Conservation (phyloP, 2,797 vertebrate genomes). For the Eptatretus atami region DNA sequence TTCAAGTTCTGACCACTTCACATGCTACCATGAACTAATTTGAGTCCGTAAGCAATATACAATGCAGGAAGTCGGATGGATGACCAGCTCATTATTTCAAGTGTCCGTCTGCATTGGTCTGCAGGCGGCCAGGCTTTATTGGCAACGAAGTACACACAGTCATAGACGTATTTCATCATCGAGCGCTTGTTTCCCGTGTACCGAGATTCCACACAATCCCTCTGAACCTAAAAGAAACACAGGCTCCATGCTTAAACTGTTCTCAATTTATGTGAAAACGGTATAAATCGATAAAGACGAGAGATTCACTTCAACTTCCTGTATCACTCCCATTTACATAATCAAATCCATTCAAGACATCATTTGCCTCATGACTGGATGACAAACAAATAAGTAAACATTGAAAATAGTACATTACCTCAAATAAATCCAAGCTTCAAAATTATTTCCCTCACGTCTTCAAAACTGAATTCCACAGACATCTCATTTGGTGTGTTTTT, state of each 20-base stretch:
- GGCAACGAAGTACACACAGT: constrained; percentile 77
- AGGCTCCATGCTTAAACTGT: not conserved
- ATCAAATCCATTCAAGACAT: not conserved
- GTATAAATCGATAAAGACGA: too few species aligned
- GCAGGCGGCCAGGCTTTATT: constrained; percentile 30
- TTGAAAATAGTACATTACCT: constrained; percentile 24
- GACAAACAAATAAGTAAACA: not conserved
- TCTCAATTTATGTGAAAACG: not conserved
- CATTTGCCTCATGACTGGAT: not conserved
- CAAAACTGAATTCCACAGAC: constrained; percentile 79
- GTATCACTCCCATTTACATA: too few species aligned
- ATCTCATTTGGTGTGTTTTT: constrained; percentile 92
- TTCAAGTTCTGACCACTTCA: too few species aligned
- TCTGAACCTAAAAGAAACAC: constrained; percentile 34
- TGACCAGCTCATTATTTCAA: too few species aligned
- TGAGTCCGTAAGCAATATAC: too few species aligned
- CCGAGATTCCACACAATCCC: constrained; percentile 52
- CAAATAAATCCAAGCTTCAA: constrained; percentile 54
- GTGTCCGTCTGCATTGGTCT: too few species aligned
- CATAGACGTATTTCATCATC: constrained; percentile 88
- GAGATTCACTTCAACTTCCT: too few species aligned
- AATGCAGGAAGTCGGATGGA: too few species aligned
- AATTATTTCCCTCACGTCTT: constrained; percentile 59
- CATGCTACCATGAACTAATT: too few species aligned
- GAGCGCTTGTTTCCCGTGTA: constrained; percentile 86